phyloP scores from a whole-genome alignment of 2,888 invertebrate species.

The Caenorhabditis afra region DNA sequence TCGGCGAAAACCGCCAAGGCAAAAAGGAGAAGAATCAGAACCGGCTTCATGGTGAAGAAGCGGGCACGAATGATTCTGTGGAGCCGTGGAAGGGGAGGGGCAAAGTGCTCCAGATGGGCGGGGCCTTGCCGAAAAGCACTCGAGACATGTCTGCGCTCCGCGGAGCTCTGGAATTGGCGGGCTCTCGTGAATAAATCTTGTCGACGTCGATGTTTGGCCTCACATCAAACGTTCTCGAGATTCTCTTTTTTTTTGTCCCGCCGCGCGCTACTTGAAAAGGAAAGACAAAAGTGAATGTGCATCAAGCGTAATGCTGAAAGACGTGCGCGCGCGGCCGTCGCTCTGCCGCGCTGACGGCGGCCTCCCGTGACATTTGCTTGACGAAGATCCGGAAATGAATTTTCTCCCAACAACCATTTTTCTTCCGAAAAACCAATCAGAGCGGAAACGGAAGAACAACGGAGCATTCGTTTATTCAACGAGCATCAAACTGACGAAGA shows the following conservation, averaged over 20 bases:
- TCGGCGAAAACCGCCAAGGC: neutral
- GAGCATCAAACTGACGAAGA: no score
- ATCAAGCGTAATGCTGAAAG: slow-evolving; percentile 28
- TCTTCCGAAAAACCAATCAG: no score
- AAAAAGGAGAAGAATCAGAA: neutral
- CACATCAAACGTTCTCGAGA: slow-evolving; percentile 35
- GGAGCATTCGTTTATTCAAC: no score
- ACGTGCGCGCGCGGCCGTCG: no score
- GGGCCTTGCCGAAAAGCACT: slow-evolving; percentile 1
- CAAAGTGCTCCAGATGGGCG: slow-evolving; percentile 38
- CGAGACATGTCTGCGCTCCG: neutral
- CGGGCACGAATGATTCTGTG: no score
- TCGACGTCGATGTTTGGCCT: slow-evolving; percentile 47
- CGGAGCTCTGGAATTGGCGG: slow-evolving; percentile 14
- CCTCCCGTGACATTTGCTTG: slow-evolving; percentile 19
- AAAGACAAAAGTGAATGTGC: slow-evolving; percentile 19
- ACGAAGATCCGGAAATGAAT: slow-evolving; percentile 10
- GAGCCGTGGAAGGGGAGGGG: no score
- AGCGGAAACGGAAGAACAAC: neutral
- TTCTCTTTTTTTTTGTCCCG: slow-evolving; percentile 16
- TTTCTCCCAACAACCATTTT: slow-evolving; percentile 3
- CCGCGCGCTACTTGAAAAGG: neutral
- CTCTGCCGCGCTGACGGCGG: no score
- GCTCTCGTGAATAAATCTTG: slow-evolving; percentile 35
- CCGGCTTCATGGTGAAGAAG: slow-evolving; percentile 7